Evolutionary conservation across 1,140 invertebrate species (phyloP).

Genomic region (Coptotermes formosanus): DNA sequence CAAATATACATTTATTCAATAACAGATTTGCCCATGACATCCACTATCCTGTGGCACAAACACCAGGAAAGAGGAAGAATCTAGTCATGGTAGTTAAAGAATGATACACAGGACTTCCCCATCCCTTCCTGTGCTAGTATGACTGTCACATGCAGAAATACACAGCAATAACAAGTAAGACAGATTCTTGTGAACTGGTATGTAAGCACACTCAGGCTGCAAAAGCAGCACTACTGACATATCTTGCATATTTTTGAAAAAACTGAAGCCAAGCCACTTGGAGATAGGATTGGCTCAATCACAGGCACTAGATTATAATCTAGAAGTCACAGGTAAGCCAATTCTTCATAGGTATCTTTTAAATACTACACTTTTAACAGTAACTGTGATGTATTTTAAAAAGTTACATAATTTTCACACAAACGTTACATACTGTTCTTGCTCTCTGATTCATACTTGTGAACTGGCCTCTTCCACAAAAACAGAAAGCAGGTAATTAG

Average conservation of each 20-base stretch:
- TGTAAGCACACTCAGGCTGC: not conserved
- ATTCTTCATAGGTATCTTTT: not conserved
- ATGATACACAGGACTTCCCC: not conserved
- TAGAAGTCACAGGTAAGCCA: not conserved
- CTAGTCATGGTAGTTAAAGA: not conserved
- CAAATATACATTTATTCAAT: not conserved
- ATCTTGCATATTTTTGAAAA: not conserved
- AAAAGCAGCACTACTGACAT: not conserved
- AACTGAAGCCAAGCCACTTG: conserved; percentile 13
- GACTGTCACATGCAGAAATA: conserved; percentile 22
- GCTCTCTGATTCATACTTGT: not conserved
- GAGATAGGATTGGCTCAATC: not conserved
- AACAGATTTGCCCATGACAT: not conserved
- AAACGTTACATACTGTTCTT: not conserved
- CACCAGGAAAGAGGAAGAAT: not conserved
- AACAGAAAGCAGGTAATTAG: not conserved
- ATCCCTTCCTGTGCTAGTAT: no score
- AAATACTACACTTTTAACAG: not conserved
- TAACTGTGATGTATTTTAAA: not conserved
- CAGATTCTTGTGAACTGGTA: not conserved
- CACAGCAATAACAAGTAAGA: conserved; percentile 13
- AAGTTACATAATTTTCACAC: not conserved
- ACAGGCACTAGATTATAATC: not conserved
- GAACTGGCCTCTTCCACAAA: not conserved
- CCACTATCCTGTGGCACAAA: not conserved